phyloP scores from a whole-genome alignment of 2,113 vertebrate species.

The Irena cyanogastra region DNA sequence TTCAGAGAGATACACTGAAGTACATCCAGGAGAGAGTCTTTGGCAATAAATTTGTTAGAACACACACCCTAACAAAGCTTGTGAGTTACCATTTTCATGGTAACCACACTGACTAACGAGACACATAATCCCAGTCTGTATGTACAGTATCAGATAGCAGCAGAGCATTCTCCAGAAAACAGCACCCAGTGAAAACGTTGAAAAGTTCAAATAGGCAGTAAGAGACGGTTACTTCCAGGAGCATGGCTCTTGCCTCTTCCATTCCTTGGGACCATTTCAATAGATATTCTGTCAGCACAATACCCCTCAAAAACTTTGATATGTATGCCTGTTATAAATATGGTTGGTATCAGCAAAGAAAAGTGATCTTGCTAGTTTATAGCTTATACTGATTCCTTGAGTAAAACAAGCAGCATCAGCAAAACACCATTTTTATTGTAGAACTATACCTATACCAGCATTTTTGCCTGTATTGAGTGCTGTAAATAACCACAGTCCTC shows the following conservation, averaged over 20 bases:
- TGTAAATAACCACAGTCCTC: constrained; percentile 13
- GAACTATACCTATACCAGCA: background rate
- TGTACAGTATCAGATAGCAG: background rate
- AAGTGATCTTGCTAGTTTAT: background rate
- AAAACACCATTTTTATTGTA: background rate
- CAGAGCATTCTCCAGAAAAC: background rate
- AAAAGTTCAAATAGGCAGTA: background rate
- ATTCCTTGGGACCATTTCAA: background rate
- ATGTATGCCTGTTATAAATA: background rate
- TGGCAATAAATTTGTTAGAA: background rate
- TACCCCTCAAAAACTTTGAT: background rate
- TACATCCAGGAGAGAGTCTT: background rate
- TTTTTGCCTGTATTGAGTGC: background rate
- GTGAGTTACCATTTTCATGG: background rate
- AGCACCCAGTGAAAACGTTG: background rate
- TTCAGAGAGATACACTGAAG: background rate
- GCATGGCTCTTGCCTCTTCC: background rate
- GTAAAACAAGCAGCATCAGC: constrained; percentile 10
- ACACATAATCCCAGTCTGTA: background rate
- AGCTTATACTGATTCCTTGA: background rate
- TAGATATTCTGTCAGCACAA: background rate
- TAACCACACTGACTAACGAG: background rate
- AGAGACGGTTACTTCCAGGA: background rate
- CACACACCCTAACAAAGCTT: background rate
- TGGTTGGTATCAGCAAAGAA: background rate